Evolutionary conservation across 2,797 vertebrate species (phyloP), one percentile per base, ranked within the genome.

Genomic region (Sebastes flavidus): DNA sequence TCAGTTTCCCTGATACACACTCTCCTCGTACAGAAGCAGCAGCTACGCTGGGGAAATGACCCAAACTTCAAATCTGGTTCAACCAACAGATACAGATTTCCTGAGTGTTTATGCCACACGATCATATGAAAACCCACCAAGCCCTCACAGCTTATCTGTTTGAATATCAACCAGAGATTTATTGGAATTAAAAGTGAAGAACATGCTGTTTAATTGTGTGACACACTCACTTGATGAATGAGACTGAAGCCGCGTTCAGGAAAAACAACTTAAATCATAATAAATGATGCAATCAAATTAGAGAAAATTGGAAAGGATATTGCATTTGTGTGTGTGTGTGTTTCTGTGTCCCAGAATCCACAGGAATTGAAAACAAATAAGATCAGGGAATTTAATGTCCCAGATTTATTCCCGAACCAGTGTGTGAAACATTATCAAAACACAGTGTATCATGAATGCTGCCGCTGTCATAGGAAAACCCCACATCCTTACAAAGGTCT

Each of bases 41-140:
- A 65, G 74, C 77, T n/a, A 12, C 1, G 42, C 80, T 84, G 80
- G 65, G 79, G 83, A 87, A 77, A 77, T 77, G 49, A 86, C 62
- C 79, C 69, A 82, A 24, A 60, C 84, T 85, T 29, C 3, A 49
- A 82, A 79, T 58, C 52, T 54, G 75, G 32, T 63, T 75, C 49
- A 61, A 73, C 58, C 32, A 83, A 81, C 25, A 78, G n/a, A 79
- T 80, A 80, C 27, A 77, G 20, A 69, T 78, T 83, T 79, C 52
- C 18, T 36, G 10, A 80, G 13, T 81, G 66, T 81, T 78, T 80
- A 65, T 59, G 29, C 8, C 54, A 62, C 18, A 73, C 0, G 1
- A 75, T 63, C 52, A 30, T 8, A 70, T 74, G 36, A 77, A 73
- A 72, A 46, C 11, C 65, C 36, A 72, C 7, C 29, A 36, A 62